A percentile compares a stretch with the other conserved stretches of the same genome.
Conservation (phyloP, 2,797 vertebrate genomes). For the Oryzias sinensis region DNA sequence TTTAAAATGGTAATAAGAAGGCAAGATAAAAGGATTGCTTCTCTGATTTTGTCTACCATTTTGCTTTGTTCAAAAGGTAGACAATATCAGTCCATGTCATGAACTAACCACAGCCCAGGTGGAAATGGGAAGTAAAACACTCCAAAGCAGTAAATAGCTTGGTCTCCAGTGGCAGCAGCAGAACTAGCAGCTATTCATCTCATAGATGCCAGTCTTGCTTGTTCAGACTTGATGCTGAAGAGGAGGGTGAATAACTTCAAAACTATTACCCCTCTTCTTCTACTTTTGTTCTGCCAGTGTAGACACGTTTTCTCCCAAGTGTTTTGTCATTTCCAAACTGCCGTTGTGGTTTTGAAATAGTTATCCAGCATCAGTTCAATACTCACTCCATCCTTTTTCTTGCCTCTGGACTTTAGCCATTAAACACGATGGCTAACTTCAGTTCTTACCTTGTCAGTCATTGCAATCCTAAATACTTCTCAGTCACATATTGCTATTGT, state of each 20-base stretch:
- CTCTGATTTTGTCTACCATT: neutral
- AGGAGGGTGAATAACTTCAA: too few species aligned
- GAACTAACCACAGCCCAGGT: neutral
- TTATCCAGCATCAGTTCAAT: too few species aligned
- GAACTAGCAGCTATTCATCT: neutral
- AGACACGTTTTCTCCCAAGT: too few species aligned
- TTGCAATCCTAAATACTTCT: neutral
- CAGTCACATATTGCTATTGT: neutral
- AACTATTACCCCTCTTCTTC: too few species aligned
- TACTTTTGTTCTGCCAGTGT: too few species aligned
- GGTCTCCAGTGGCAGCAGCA: neutral
- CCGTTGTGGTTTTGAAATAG: too few species aligned
- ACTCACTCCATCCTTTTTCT: neutral
- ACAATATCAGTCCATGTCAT: neutral
- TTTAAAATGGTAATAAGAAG: neutral
- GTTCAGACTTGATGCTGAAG: too few species aligned
- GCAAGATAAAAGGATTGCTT: conserved; percentile 8
- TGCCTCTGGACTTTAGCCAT: neutral
- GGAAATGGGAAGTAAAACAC: neutral
- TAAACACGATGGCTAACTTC: too few species aligned
- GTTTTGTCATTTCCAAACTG: neutral
- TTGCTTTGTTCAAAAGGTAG: neutral
- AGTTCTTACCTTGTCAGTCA: neutral
- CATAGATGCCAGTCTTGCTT: too few species aligned
- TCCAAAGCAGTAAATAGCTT: neutral